Evolutionary conservation across 2,888 invertebrate genomes (phyloP).

Genomic region (Bimastos eiseni): DNA sequence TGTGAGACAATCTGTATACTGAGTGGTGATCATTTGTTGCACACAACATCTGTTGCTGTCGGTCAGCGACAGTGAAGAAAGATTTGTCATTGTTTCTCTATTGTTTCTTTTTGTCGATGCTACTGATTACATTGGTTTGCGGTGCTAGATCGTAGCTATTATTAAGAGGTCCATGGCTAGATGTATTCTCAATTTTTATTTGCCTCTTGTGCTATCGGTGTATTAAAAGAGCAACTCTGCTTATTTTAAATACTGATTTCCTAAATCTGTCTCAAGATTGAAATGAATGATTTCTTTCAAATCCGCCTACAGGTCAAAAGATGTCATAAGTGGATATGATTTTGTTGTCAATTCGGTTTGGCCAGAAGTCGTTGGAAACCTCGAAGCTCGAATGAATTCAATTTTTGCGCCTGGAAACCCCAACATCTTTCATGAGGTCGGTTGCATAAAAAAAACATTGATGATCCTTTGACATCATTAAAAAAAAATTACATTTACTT

Average conservation of each 20-base stretch:
- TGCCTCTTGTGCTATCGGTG: not conserved
- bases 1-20: not conserved
- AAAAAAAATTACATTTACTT: not conserved
- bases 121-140: not conserved
- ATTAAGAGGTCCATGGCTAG: too few species aligned
- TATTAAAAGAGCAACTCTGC: not conserved
- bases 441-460: conserved; percentile 18
- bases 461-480: not conserved
- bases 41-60: too few species aligned
- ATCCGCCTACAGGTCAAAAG: not conserved
- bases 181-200: not conserved
- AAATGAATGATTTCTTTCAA: not conserved
- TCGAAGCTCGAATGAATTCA: conserved; percentile 71
- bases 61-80: not conserved
- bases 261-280: not conserved
- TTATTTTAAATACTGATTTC: not conserved
- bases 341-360: conserved; percentile 85
- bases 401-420: conserved; percentile 92
- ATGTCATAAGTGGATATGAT: conserved; percentile 70
- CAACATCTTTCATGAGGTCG: conserved; percentile 76
- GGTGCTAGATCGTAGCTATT: too few species aligned
- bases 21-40: not conserved
- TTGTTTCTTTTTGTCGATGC: not conserved
- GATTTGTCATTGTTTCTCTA: not conserved
- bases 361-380: conserved; percentile 72